Conservation (phyloP, 2,888 invertebrate genomes). For the Fragum sueziense region DNA sequence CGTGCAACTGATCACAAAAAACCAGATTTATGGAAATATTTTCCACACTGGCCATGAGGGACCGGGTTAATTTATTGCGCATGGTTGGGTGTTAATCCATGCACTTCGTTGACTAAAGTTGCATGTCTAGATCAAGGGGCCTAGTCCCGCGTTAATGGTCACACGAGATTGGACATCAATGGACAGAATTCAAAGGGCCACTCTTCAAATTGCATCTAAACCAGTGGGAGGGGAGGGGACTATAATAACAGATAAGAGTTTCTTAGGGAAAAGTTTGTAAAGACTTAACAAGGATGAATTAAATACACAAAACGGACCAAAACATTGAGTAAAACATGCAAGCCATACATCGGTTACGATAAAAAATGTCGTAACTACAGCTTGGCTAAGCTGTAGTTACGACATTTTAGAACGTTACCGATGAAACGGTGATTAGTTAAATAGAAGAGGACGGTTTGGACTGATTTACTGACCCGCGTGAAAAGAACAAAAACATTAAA, state of each 20-base stretch:
- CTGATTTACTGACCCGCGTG: slow-evolving; percentile 55
- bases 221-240: slow-evolving; percentile 31
- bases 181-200: slow-evolving; percentile 30
- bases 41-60: neutral
- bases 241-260: slow-evolving; percentile 27
- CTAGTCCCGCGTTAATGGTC: slow-evolving; percentile 45
- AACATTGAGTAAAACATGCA: slow-evolving; percentile 47
- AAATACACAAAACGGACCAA: slow-evolving; percentile 30
- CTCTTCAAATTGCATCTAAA: slow-evolving; percentile 53
- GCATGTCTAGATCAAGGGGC: slow-evolving; percentile 52
- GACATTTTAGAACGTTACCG: too few relatives aligned
- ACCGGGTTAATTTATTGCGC: slow-evolving; percentile 19
- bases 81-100: slow-evolving; percentile 23
- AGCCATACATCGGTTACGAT: too few relatives aligned
- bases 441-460: slow-evolving; percentile 38
- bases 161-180: slow-evolving; percentile 34
- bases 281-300: slow-evolving; percentile 14
- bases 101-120: slow-evolving; percentile 48
- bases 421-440: slow-evolving; percentile 38
- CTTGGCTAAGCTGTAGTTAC: too few relatives aligned
- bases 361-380: too few relatives aligned
- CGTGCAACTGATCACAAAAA: too few relatives aligned
- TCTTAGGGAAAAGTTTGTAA: slow-evolving; percentile 30
- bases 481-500: slow-evolving; percentile 55
- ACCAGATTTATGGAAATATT: too few relatives aligned